These are phyloP conservation scores for Nebria brevicollis DNA, from an alignment of 2,888 invertebrate genomes.

Conservation along the genomic window DNA sequence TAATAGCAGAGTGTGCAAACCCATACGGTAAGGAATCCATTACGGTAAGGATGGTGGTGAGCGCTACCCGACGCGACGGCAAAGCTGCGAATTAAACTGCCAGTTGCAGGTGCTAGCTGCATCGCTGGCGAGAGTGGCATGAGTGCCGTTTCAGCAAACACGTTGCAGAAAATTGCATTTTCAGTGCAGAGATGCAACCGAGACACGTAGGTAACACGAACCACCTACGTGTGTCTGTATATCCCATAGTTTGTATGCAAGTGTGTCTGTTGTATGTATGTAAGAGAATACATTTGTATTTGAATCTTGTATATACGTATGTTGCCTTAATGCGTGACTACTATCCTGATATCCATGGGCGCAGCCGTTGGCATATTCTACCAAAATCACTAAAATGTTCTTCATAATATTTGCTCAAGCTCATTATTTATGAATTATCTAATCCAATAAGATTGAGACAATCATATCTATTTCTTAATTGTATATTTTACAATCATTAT, in stretches of 20 bases:
- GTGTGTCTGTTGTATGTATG: no score
- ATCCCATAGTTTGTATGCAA: background rate
- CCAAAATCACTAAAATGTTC: no score
- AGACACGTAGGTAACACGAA: background rate
- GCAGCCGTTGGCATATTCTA: background rate
- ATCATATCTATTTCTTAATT: no score
- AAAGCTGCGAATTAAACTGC: constrained; percentile 15
- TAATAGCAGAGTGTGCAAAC: background rate
- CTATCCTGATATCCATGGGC: background rate
- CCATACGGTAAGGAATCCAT: constrained; percentile 4
- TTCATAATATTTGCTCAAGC: no score
- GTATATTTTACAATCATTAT: background rate
- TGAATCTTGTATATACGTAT: background rate
- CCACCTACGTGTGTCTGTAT: background rate
- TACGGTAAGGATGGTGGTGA: background rate
- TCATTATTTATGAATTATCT: no score
- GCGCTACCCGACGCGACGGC: background rate
- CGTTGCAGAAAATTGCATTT: constrained; percentile 46
- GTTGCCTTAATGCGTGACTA: background rate
- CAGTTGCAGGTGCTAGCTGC: constrained; percentile 10
- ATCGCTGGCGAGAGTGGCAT: background rate
- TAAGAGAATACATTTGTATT: no score
- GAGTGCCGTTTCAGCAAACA: constrained; percentile 23
- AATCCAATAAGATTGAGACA: no score
- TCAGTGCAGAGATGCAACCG: constrained; percentile 13